phyloP scores from a whole-genome alignment of 2,888 invertebrate species.

The Dynastes hyllus region DNA sequence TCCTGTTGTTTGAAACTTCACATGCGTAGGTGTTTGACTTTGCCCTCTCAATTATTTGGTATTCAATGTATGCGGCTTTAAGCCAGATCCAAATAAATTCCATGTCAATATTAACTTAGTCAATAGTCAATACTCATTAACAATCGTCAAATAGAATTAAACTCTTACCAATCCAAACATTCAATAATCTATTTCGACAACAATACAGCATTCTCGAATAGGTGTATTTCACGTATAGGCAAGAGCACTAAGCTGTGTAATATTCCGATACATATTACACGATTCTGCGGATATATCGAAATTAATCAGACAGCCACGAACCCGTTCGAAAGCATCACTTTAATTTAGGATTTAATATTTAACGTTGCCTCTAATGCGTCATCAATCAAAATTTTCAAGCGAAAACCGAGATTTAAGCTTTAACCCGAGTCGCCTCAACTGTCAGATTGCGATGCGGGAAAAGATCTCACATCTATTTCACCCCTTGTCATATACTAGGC shows the following conservation, averaged over 20 bases:
- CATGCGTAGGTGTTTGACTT: no score
- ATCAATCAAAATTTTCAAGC: constrained; percentile 48
- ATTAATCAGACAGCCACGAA: background rate
- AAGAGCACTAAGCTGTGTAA: background rate
- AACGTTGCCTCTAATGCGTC: constrained; percentile 34
- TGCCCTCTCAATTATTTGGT: no score
- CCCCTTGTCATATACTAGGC: constrained; percentile 47
- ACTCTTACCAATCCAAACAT: constrained; percentile 16
- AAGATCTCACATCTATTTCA: constrained; percentile 49
- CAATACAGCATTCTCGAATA: background rate
- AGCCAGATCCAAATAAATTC: background rate
- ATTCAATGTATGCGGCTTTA: no score
- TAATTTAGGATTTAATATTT: constrained; percentile 32
- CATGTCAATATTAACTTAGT: background rate
- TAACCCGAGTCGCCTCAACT: constrained; percentile 53
- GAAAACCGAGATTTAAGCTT: constrained; percentile 50
- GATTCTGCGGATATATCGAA: background rate
- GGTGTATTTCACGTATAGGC: background rate
- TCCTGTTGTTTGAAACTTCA: no score
- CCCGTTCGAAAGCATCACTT: constrained; percentile 7
- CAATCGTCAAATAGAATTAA: constrained; percentile 5
- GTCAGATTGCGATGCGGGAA: constrained; percentile 55
- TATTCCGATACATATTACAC: background rate
- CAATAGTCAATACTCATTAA: background rate
- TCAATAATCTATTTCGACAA: constrained; percentile 10